phyloP scores from a whole-genome alignment of 2,113 vertebrate genomes.

The Melierax canorus region DNA sequence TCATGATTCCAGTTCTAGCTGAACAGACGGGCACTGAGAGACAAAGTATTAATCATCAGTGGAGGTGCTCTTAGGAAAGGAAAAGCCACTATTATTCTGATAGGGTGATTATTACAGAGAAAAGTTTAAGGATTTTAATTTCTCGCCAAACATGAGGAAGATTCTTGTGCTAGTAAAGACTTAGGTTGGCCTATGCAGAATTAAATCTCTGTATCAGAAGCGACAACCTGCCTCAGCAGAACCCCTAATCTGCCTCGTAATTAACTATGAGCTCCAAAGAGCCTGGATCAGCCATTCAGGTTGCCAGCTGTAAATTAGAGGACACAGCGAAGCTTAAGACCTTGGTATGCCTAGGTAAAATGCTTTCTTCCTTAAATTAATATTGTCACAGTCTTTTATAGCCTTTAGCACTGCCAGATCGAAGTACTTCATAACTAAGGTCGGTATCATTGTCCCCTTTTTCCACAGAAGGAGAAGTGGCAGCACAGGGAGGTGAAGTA shows the following conservation, averaged over 20 bases:
- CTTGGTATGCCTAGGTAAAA: slow-evolving; percentile 29
- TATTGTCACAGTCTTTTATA: not conserved
- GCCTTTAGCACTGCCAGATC: not conserved
- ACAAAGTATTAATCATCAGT: not conserved
- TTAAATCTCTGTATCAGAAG: slow-evolving; percentile 1
- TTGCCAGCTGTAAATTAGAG: slow-evolving; percentile 10
- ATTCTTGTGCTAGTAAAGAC: not conserved
- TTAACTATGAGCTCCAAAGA: slow-evolving; percentile 45
- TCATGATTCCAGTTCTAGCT: not conserved
- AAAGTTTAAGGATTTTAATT: slow-evolving; percentile 16
- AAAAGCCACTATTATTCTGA: not conserved
- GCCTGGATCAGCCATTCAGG: slow-evolving; percentile 18
- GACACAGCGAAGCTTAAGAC: slow-evolving; percentile 13
- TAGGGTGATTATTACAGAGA: not conserved
- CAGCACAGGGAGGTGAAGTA: not conserved
- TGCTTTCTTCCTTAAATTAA: slow-evolving; percentile 26
- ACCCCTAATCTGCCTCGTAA: slow-evolving; percentile 35
- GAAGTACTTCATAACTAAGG: not conserved
- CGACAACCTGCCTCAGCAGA: slow-evolving; percentile 29
- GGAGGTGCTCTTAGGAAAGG: not conserved
- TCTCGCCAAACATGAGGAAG: not conserved
- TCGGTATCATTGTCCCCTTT: not conserved
- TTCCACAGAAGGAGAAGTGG: not conserved
- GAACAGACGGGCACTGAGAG: not conserved
- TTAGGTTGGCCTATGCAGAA: not conserved